Evolutionary conservation across 2,113 vertebrate genomes (phyloP).

Genomic region (Rhabdornis inornatus): DNA sequence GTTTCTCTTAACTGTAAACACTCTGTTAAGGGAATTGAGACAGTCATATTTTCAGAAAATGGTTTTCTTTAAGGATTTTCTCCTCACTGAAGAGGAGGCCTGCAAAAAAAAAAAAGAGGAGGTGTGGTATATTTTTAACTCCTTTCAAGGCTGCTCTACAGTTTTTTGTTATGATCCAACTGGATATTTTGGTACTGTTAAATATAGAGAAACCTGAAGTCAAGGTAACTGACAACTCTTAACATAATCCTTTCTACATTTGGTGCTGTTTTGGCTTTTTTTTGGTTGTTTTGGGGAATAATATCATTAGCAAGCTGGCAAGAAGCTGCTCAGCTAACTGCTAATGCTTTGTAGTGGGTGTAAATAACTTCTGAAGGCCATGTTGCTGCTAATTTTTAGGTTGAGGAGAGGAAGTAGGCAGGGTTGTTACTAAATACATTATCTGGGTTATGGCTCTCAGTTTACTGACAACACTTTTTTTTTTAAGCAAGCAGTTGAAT

Average conservation of each 20-base stretch:
- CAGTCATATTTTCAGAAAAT: background rate
- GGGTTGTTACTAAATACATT: conserved; percentile 27
- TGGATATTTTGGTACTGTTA: background rate
- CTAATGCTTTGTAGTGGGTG: background rate
- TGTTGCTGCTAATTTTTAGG: background rate
- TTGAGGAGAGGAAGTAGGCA: conserved; percentile 16
- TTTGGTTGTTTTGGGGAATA: background rate
- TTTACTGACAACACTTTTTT: background rate
- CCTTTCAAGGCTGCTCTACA: background rate
- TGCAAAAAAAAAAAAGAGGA: background rate
- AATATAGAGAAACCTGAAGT: background rate
- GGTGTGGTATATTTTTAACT: background rate
- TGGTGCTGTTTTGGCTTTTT: background rate
- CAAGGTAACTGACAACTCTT: background rate
- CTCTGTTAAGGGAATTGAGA: background rate
- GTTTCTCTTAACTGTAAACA: background rate
- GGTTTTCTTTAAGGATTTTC: background rate
- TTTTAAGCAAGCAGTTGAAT: background rate
- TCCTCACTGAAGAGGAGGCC: background rate
- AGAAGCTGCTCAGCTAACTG: background rate
- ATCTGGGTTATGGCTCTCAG: conserved; percentile 22
- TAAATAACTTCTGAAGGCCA: background rate
- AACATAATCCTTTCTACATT: background rate
- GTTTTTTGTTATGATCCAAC: background rate
- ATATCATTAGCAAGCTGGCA: background rate